A percentile compares a stretch with the other conserved stretches of the same genome.
Evolutionary conservation across 2,888 invertebrate genomes (phyloP).

Genomic region (Ctena decussata): DNA sequence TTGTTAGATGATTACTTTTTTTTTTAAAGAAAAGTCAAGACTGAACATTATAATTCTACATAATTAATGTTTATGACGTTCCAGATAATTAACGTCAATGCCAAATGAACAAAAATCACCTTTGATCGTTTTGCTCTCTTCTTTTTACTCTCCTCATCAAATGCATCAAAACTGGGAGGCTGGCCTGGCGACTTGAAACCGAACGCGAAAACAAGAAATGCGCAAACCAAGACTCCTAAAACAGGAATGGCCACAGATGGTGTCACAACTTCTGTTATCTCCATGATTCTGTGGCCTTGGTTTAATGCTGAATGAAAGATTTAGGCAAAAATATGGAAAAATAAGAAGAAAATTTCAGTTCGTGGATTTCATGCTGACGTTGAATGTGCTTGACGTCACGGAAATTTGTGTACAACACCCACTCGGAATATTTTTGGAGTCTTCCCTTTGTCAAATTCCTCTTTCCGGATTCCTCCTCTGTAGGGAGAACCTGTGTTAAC

Average conservation of each 20-base stretch:
- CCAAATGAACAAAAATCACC: too few species aligned
- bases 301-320: neutral
- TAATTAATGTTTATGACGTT: too few species aligned
- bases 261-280: conserved; percentile 85
- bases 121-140: conserved; percentile 73
- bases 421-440: neutral
- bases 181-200: conserved; percentile 93
- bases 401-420: conserved; percentile 43
- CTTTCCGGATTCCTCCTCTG: too few species aligned
- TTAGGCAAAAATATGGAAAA: conserved; percentile 74
- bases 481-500: too few species aligned
- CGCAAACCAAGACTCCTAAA: conserved; percentile 91
- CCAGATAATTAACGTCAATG: too few species aligned
- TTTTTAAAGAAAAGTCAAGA: too few species aligned
- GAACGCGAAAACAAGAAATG: conserved; percentile 92
- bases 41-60: too few species aligned
- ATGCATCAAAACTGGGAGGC: conserved; percentile 88
- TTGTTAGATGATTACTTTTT: too few species aligned
- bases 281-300: conserved; percentile 69
- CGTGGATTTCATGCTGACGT: conserved; percentile 81
- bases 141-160: conserved; percentile 76
- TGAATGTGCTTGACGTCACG: conserved; percentile 79
- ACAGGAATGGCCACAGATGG: conserved; percentile 89
- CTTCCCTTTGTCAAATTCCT: too few species aligned
- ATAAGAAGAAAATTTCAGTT: conserved; percentile 31